These are phyloP conservation scores for Drymonia ruficornis DNA, from an alignment of 2,888 invertebrate species.

Conservation along the genomic window DNA sequence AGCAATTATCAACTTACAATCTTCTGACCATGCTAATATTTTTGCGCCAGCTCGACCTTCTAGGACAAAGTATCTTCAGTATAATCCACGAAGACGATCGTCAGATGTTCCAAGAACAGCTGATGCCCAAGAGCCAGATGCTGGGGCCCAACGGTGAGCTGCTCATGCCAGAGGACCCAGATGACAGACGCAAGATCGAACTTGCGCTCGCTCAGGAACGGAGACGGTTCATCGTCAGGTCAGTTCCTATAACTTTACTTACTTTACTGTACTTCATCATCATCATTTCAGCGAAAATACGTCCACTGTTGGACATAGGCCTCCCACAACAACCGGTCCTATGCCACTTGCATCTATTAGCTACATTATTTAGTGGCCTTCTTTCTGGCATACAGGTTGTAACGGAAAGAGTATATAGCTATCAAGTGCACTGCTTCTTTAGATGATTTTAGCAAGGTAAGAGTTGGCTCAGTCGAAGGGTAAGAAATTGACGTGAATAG, in stretches of 20 bases:
- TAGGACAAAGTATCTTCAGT: conserved; percentile 93
- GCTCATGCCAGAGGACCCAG: conserved; percentile 68
- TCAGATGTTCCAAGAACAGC: conserved; percentile 88
- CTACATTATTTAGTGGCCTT: too few relatives aligned
- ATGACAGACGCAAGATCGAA: conserved; percentile 44
- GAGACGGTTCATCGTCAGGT: conserved; percentile 65
- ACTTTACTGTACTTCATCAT: too few relatives aligned
- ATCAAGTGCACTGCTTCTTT: too few relatives aligned
- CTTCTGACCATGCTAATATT: not conserved
- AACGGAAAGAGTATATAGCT: too few relatives aligned
- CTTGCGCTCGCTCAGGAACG: conserved; percentile 54
- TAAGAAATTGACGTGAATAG: too few relatives aligned
- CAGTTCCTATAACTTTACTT: conserved; percentile 14
- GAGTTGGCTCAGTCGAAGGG: too few relatives aligned
- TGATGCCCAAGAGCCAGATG: conserved; percentile 79
- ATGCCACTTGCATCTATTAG: too few relatives aligned
- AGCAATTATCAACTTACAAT: not conserved
- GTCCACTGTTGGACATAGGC: too few relatives aligned
- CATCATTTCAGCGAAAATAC: too few relatives aligned
- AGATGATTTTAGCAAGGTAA: too few relatives aligned
- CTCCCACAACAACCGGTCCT: too few relatives aligned
- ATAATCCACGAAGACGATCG: conserved; percentile 92
- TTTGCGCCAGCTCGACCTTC: conserved; percentile 89
- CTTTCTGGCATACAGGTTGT: too few relatives aligned
- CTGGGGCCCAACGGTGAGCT: conserved; percentile 83